phyloP scores from a whole-genome alignment of 2,888 invertebrate genomes.

The Paralinhomoeus sp. region DNA sequence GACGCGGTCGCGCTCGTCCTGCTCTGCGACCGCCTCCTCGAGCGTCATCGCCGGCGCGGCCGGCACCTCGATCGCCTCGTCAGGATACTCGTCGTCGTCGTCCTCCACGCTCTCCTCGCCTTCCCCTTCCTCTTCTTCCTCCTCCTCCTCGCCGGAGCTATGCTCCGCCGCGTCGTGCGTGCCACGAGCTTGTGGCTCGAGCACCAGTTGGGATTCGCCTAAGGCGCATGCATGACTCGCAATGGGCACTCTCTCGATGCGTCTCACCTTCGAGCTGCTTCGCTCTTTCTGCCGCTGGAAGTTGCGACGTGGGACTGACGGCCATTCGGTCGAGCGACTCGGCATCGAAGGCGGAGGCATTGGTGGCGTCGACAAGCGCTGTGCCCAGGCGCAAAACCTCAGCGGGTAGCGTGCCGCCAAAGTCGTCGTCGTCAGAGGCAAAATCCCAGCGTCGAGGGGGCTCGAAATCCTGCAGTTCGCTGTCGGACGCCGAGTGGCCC shows the following conservation, averaged over 20 bases:
- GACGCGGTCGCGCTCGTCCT: background rate
- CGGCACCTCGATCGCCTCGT: conserved; percentile 7
- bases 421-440: too few relatives aligned
- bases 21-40: background rate
- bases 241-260: too few relatives aligned
- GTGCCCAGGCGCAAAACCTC: too few relatives aligned
- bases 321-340: too few relatives aligned
- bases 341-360: too few relatives aligned
- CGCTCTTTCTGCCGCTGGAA: too few relatives aligned
- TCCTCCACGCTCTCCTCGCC: background rate
- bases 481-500: too few relatives aligned
- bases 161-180: background rate
- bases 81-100: conserved; percentile 7
- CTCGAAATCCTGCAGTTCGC: too few relatives aligned
- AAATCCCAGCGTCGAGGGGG: too few relatives aligned
- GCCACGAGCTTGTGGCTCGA: background rate
- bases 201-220: background rate
- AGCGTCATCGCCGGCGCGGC: background rate
- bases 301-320: background rate
- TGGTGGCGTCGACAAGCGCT: too few relatives aligned
- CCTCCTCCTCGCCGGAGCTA: background rate
- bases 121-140: background rate
- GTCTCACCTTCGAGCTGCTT: too few relatives aligned
- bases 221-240: background rate
- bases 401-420: too few relatives aligned